Conservation (phyloP, 1,140 invertebrate genomes). For the Littorina saxatilis region DNA sequence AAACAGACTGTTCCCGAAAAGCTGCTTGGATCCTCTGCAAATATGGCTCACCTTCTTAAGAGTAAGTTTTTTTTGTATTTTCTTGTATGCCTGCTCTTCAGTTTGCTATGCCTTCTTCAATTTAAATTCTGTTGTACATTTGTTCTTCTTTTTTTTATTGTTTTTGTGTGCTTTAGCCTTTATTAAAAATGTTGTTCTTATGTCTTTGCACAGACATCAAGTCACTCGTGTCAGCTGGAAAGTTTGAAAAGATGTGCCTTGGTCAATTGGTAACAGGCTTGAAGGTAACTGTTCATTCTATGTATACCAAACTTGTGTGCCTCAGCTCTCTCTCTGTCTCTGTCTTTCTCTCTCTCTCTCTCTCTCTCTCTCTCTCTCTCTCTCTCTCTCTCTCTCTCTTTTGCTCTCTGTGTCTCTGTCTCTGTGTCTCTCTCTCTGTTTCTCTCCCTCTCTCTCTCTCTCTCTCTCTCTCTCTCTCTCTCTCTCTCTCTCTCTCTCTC, state of each 20-base stretch:
- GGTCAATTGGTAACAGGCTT: constrained; percentile 49
- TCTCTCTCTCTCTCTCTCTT: no score
- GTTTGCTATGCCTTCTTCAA: neutral
- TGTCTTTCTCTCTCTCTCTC: no score
- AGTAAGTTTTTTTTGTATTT: constrained; percentile 31
- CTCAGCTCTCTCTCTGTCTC: no score
- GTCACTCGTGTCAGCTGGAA: constrained; percentile 37
- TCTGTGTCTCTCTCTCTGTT: no score
- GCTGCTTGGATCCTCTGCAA: constrained; percentile 32
- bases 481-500: no score
- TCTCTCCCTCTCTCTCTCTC: no score
- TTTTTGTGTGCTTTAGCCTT: no score
- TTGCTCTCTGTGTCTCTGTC: no score
- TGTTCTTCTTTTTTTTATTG: neutral
- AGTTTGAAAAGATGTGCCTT: constrained; percentile 48
- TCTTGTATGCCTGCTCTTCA: neutral
- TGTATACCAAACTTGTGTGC: no score
- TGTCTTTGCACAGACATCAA: neutral
- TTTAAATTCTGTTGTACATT: no score
- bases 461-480: no score
- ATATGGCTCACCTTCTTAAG: constrained; percentile 46
- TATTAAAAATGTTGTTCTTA: neutral
- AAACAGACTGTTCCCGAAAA: constrained; percentile 39
- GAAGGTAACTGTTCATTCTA: constrained; percentile 40
- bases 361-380: no score